Percentiles rank a stretch among this genome's conserved stretches.
These are phyloP conservation scores for Tachysurus vachellii DNA, from an alignment of 2,113 vertebrate species.

Conservation along the genomic window DNA sequence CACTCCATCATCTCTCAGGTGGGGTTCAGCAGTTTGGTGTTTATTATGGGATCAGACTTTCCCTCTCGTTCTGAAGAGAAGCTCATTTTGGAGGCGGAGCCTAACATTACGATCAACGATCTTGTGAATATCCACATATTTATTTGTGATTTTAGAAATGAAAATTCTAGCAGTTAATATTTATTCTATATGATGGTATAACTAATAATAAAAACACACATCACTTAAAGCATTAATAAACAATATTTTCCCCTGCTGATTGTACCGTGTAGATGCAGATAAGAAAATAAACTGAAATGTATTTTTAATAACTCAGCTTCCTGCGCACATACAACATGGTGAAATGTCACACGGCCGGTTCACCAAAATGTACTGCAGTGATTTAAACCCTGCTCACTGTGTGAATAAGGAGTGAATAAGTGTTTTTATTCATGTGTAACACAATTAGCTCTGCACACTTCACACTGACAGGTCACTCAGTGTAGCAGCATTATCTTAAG, in stretches of 20 bases:
- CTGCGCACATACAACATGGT: neutral
- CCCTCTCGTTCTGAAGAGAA: neutral
- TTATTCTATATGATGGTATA: neutral
- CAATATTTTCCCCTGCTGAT: neutral
- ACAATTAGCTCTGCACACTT: neutral
- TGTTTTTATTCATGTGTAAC: neutral
- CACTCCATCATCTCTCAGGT: neutral
- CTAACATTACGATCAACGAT: neutral
- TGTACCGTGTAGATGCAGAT: no score
- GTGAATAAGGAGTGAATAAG: neutral
- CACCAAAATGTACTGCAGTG: neutral
- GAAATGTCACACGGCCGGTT: neutral
- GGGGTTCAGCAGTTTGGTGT: neutral
- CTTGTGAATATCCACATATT: neutral
- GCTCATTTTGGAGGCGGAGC: neutral
- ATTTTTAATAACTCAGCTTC: neutral
- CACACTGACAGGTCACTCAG: neutral
- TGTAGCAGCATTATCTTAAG: neutral
- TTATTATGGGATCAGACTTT: neutral
- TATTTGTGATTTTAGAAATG: neutral
- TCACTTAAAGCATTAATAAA: neutral
- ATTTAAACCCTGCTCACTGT: neutral
- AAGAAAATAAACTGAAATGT: neutral
- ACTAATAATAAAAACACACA: neutral
- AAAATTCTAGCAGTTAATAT: neutral